These are phyloP conservation scores for Heliconius sara DNA, from an alignment of 2,888 invertebrate genomes.

Conservation along the genomic window DNA sequence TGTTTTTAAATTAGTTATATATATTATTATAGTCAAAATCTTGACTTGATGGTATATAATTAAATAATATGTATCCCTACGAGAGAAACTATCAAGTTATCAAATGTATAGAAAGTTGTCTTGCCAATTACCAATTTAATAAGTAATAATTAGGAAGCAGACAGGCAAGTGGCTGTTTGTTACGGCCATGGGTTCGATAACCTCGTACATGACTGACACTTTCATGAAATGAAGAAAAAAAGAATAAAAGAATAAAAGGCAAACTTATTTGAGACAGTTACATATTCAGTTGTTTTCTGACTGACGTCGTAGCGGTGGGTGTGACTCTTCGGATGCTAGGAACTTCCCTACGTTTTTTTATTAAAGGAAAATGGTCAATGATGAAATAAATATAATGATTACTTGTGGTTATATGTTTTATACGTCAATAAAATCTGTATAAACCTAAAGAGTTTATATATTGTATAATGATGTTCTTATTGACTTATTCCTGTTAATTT, in stretches of 20 bases:
- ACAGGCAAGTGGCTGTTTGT: too few species aligned
- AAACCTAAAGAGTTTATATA: background rate
- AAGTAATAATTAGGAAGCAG: too few species aligned
- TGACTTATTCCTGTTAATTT: background rate
- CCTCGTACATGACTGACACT: too few species aligned
- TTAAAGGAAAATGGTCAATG: conserved; percentile 9
- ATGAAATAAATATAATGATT: conserved; percentile 15
- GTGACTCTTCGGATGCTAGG: background rate
- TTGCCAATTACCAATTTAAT: too few species aligned
- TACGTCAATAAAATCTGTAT: background rate
- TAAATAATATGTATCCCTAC: too few species aligned
- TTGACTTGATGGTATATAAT: too few species aligned
- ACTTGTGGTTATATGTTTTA: background rate
- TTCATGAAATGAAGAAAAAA: background rate
- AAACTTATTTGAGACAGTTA: background rate
- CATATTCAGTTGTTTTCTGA: background rate
- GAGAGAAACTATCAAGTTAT: too few species aligned
- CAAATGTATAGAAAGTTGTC: too few species aligned
- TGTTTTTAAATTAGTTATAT: too few species aligned
- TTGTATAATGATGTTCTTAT: background rate
- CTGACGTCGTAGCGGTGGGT: conserved; percentile 3
- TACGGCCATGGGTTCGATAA: too few species aligned
- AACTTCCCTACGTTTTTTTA: conserved; percentile 12
- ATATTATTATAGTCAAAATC: too few species aligned
- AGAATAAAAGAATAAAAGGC: background rate